These are phyloP conservation scores for Sarcophaga rosellei DNA, from an alignment of 2,888 invertebrate species.

Conservation along the genomic window DNA sequence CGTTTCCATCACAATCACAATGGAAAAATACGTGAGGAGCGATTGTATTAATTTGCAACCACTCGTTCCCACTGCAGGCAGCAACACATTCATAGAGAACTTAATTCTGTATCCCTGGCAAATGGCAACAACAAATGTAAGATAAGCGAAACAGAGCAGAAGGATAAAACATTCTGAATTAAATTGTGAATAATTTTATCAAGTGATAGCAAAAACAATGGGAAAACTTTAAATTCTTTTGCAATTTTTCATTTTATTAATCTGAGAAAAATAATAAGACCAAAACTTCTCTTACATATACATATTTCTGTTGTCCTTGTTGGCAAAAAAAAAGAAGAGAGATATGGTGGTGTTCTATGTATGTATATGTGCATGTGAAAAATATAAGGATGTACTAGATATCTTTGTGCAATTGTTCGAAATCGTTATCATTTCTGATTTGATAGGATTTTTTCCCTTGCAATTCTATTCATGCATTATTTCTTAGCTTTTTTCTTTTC, in stretches of 20 bases:
- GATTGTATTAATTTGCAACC: slow-evolving; percentile 26
- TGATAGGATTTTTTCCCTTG: slow-evolving; percentile 69
- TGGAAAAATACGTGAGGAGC: slow-evolving; percentile 38
- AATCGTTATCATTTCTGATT: slow-evolving; percentile 73
- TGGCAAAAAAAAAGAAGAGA: slow-evolving; percentile 56
- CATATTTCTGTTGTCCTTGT: slow-evolving; percentile 45
- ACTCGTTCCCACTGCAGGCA: not conserved
- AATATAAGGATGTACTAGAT: no score
- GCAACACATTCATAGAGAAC: not conserved
- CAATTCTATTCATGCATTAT: slow-evolving; percentile 44
- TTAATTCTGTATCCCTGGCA: not conserved
- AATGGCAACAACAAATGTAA: slow-evolving; percentile 37
- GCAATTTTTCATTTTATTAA: slow-evolving; percentile 42
- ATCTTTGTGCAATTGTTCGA: slow-evolving; percentile 43
- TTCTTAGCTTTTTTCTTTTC: slow-evolving; percentile 20
- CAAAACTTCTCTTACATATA: not conserved
- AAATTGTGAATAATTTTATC: slow-evolving; percentile 51
- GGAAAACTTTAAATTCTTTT: slow-evolving; percentile 33
- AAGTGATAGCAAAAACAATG: slow-evolving; percentile 49
- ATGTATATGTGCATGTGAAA: no score
- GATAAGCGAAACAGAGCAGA: slow-evolving; percentile 18
- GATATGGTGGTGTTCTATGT: no score
- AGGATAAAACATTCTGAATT: slow-evolving; percentile 34
- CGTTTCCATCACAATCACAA: slow-evolving; percentile 57
- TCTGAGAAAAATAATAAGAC: not conserved